These are phyloP conservation scores for Pteropus alecto DNA, from an alignment of 2,113 vertebrate species.

Conservation along the genomic window DNA sequence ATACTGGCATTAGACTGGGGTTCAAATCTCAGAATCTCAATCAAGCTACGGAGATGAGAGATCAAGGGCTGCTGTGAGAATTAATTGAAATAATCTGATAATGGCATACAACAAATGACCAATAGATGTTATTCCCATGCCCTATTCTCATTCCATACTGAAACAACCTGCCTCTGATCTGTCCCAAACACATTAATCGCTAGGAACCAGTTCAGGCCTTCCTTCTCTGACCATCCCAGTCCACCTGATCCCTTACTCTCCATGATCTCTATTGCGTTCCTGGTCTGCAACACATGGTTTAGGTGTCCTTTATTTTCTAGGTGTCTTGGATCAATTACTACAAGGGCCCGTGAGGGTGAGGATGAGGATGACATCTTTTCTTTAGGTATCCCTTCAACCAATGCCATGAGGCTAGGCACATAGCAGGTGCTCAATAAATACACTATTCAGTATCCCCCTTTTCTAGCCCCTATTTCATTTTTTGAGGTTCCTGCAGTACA, in stretches of 20 bases:
- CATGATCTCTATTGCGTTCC: not conserved
- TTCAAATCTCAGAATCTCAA: not conserved
- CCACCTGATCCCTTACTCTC: not conserved
- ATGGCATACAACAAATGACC: not conserved
- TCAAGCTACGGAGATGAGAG: not conserved
- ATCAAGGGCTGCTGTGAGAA: not conserved
- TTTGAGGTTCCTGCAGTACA: not conserved
- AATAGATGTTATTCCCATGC: not conserved
- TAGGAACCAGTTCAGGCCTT: not conserved
- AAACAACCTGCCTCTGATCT: not conserved
- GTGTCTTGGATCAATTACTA: not conserved
- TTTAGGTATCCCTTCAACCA: not conserved
- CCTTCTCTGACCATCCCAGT: not conserved
- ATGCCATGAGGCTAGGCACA: not conserved
- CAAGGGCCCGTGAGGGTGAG: not conserved
- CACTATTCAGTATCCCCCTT: not conserved
- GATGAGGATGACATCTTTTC: not conserved
- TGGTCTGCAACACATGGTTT: not conserved
- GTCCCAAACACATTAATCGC: no score
- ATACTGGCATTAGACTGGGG: not conserved
- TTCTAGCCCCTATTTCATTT: not conserved
- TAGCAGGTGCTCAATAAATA: not conserved
- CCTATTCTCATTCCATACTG: not conserved
- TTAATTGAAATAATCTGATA: not conserved
- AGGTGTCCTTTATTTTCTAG: not conserved